phyloP scores from a whole-genome alignment of 2,797 vertebrate species.

The Scolopax rusticola region DNA sequence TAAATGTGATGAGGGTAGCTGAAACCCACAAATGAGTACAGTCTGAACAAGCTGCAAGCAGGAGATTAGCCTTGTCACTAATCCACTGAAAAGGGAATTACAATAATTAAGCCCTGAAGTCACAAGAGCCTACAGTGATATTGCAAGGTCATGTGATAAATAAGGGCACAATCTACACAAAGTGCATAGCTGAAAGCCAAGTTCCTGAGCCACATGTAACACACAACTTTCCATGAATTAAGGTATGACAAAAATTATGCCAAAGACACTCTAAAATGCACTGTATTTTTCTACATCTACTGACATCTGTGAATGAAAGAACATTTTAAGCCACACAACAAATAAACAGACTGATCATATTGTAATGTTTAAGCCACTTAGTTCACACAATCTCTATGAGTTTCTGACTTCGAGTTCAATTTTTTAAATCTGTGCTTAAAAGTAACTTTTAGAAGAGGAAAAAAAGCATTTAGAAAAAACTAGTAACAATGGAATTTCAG shows the following conservation, averaged over 20 bases:
- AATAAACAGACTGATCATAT: neutral
- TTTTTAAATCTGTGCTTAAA: neutral
- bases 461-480: neutral
- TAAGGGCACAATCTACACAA: constrained; percentile 36
- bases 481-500: neutral
- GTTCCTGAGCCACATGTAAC: neutral
- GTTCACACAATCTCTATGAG: neutral
- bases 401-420: neutral
- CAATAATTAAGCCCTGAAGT: constrained; percentile 53
- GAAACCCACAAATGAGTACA: neutral
- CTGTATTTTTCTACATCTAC: neutral
- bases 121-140: constrained; percentile 4
- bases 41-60: constrained; percentile 46
- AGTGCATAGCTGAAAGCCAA: neutral
- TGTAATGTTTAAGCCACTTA: neutral
- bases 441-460: neutral
- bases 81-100: constrained; percentile 54
- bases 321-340: neutral
- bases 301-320: neutral
- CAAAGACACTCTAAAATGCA: neutral
- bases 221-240: neutral
- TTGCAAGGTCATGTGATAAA: constrained; percentile 39
- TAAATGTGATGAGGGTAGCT: neutral
- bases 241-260: neutral
- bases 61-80: constrained; percentile 59